Base-by-base conservation (phyloP, 2,113 vertebrate species). In the Ia io region DNA sequence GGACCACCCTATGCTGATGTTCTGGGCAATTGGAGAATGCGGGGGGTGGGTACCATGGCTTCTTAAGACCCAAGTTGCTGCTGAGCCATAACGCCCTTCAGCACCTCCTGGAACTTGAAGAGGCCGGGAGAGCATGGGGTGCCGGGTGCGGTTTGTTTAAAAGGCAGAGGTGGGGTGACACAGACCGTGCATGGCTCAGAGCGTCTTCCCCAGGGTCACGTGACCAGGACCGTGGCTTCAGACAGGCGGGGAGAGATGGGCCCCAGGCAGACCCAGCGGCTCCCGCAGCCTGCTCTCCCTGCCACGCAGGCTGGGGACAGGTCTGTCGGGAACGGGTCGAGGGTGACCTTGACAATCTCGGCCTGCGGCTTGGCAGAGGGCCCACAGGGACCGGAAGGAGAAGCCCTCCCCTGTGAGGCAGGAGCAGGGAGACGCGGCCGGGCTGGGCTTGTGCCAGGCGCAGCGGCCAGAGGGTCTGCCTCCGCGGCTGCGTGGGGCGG, bases 261-360 rank as follows among this genome's bases (percentile, higher is more conserved):
- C 37, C 42, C 12, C 30, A 82, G 70, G 20, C 5, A n/a, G 53
- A 49, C 86, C 78, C 79, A 18, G 83, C 11, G 30, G 49, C 95
- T 67, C 44, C 63, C 10, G 14, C 25, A 90, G 59, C 97, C 88
- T 67, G 96, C 84, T 94, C 79, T 51, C 71, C 97, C 76, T 76
- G 95, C 59, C 40, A 1, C 8, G 42, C 96, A 80, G 84, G 95
- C 76, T 53, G 87, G n/a, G 95, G 93, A 94, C 80, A 77, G 63
- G 65, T 70, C 25, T 35, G 10, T 76, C 90, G 77, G 91, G 86
- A 91, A 69, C 35, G 59, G 67, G 67, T 59, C 85, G 82, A 25
- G 92, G 65, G 84, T 30, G 30, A 74, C 16, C 20, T 25, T 42
- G 18, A 37, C n/a, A 20, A 63, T 47, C 51, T n/a, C 35, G 86